These are phyloP conservation scores for Melopsittacus undulatus DNA, from an alignment of 2,797 vertebrate species.

Conservation along the genomic window DNA sequence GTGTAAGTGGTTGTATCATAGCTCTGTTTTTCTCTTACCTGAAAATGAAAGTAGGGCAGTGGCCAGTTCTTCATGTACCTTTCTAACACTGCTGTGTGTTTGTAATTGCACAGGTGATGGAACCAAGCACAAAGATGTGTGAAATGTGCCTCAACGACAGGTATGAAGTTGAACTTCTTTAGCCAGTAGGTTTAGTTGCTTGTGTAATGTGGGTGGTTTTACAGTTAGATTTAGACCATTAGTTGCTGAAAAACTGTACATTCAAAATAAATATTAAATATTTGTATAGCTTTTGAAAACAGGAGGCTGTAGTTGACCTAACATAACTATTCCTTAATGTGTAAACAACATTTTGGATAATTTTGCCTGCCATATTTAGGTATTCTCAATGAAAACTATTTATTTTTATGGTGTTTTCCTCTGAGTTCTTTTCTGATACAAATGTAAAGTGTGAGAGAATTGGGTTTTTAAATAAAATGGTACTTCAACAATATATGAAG, in stretches of 20 bases:
- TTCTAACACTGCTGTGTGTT: conserved; percentile 5
- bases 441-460: background rate
- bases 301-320: background rate
- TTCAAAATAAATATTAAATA: background rate
- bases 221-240: background rate
- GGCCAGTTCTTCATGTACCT: background rate
- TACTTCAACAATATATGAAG: background rate
- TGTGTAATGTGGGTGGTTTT: background rate
- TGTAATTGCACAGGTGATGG: conserved; percentile 78
- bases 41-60: background rate
- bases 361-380: background rate
- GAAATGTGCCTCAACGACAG: conserved; percentile 76
- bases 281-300: background rate
- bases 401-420: background rate
- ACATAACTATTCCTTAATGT: background rate
- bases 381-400: background rate
- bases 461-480: background rate
- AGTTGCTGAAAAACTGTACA: background rate
- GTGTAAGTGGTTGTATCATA: background rate
- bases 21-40: background rate
- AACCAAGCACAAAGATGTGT: conserved; percentile 77
- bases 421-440: background rate
- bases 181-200: background rate
- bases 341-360: background rate
- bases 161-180: conserved; percentile 47